A percentile compares a stretch with the other conserved stretches of the same genome.
Evolutionary conservation across 2,888 invertebrate genomes (phyloP).

Genomic region (Subacronicta megacephala): DNA sequence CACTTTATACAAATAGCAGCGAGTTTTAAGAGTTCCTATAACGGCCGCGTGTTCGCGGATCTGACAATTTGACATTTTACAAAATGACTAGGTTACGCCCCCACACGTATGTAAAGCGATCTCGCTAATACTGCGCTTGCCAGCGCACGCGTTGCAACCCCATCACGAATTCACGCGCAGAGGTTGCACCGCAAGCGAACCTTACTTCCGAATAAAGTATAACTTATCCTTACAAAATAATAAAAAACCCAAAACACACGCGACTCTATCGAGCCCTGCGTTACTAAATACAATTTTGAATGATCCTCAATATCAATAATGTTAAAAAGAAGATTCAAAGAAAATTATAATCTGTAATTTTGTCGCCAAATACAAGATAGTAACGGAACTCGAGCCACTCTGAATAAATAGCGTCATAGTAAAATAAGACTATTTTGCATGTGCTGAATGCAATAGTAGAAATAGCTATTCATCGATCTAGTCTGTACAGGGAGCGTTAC

Average conservation of each 20-base stretch:
- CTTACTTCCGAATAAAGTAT: conserved; percentile 63
- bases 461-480: conserved; percentile 79
- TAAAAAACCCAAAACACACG: conserved; percentile 71
- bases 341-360: conserved; percentile 70
- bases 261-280: conserved; percentile 63
- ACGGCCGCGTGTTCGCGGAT: conserved; percentile 88
- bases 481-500: conserved; percentile 76
- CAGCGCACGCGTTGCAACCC: conserved; percentile 58
- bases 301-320: conserved; percentile 67
- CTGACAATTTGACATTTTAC: conserved; percentile 88
- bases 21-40: conserved; percentile 94
- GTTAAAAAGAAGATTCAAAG: conserved; percentile 41
- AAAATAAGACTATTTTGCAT: conserved; percentile 76
- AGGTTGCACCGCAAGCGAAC: conserved; percentile 47
- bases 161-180: conserved; percentile 11
- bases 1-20: conserved; percentile 93
- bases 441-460: conserved; percentile 78
- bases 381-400: conserved; percentile 89
- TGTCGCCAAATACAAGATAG: conserved; percentile 78
- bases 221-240: conserved; percentile 81
- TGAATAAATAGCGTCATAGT: conserved; percentile 79
- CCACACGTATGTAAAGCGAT: conserved; percentile 73
- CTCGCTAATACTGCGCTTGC: conserved; percentile 74
- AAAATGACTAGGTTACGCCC: conserved; percentile 89
- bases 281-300: conserved; percentile 76